Base-by-base conservation (phyloP, 2,113 vertebrate genomes). In the Cichladusa arquata region DNA sequence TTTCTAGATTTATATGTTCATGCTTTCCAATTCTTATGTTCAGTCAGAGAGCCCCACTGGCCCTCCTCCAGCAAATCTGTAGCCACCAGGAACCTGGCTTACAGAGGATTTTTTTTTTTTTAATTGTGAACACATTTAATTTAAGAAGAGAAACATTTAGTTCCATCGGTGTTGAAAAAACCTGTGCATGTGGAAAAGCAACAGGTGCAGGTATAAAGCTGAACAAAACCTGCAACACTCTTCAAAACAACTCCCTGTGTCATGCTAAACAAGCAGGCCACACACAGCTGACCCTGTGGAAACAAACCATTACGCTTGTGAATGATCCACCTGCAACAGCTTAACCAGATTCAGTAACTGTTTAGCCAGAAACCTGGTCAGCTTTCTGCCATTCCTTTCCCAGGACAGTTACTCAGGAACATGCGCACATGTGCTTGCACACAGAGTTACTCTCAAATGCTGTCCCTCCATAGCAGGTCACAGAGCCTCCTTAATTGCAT, bases 391-490 rank as follows among this genome's bases (percentile, higher is more conserved):
- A 40, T 44, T 51, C 36, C 29, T 54, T 64, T 64, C 33, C 33
- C 0, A 0, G 34, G 26, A 50, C 38, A 33, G 24, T 19, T 25
- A 44, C 38, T 47, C 0, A 0, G 17, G 48, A 76, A 12, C 16
- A 25, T 0, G 19, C 5, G 11, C 5, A 7, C 8, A 2, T 1
- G 7, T 0, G 1, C 44, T 12, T 9, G 20, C 60, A 53, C 67
- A 57, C 12, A 16, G 42, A 60, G 56, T 61, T 56, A 83, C 8
- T 22, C 6, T 1, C 8, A 40, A 81, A 58, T 67, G 40, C 3
- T 12, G 69, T 28, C 26, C 23, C 61, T 40, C 33, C 54, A 54
- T 1, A 78, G 42, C 28, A 53, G 42, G 28, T 53, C 64, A 81
- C 13, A 22, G 5, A 13, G 13, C 50, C 44, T 66, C 85, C 51